Conservation (phyloP, 1,140 invertebrate species). For the Drepana arcuata region DNA sequence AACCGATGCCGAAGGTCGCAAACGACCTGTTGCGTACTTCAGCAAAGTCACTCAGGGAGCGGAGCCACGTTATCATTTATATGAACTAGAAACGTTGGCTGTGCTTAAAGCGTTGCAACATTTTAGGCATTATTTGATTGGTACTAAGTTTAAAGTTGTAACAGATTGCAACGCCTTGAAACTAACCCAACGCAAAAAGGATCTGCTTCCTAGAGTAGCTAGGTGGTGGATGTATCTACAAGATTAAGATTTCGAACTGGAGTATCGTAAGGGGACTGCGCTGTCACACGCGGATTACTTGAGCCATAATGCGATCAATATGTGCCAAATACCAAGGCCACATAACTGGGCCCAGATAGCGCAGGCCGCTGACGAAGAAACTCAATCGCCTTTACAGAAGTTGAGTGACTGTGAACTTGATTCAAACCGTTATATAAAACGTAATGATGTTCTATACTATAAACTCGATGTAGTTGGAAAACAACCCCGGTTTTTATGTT, state of each 20-base stretch:
- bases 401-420: conserved; percentile 3
- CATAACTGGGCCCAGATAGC: conserved; percentile 10
- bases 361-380: conserved; percentile 9
- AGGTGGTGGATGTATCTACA: conserved; percentile 44
- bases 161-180: conserved; percentile 19
- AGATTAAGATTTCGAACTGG: conserved; percentile 37
- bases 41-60: conserved; percentile 33
- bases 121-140: conserved; percentile 15
- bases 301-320: conserved; percentile 20
- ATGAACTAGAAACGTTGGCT: conserved; percentile 12
- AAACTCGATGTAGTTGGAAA: conserved; percentile 2
- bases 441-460: conserved; percentile 9
- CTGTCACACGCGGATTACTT: conserved; percentile 28
- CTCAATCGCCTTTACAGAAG: conserved; percentile 1
- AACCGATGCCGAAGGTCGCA: conserved; percentile 9
- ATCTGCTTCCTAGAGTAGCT: conserved; percentile 26
- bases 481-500: conserved; percentile 6
- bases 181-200: conserved; percentile 24
- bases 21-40: conserved; percentile 26
- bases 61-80: conserved; percentile 25
- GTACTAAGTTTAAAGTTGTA: conserved; percentile 13
- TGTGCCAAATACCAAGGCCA: conserved; percentile 1
- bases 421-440: background rate
- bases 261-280: conserved; percentile 32
- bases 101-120: conserved; percentile 12